phyloP scores from a whole-genome alignment of 2,113 vertebrate species.

The Emydocephalus ijimae region DNA sequence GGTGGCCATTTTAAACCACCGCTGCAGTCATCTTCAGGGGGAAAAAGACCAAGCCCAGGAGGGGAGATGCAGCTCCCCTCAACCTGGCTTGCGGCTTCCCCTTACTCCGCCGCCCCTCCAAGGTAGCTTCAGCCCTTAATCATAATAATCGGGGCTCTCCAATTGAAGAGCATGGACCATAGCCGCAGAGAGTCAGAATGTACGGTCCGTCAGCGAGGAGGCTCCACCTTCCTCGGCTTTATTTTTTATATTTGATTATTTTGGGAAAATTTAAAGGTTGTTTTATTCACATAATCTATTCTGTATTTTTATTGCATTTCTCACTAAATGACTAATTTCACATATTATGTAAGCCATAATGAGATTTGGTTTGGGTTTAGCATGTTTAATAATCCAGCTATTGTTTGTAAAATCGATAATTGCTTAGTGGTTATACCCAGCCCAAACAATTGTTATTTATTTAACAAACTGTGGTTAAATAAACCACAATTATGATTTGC shows the following conservation, averaged over 20 bases:
- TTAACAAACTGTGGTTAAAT: background rate
- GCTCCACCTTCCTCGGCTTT: background rate
- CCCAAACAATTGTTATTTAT: background rate
- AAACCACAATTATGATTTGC: background rate
- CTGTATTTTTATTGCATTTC: slow-evolving; percentile 2
- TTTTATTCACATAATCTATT: background rate
- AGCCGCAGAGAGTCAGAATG: too few relatives aligned
- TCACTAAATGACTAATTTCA: background rate
- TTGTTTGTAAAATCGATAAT: background rate
- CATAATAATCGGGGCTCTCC: too few relatives aligned
- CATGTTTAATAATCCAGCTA: background rate
- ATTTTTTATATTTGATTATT: slow-evolving; percentile 17
- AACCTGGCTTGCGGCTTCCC: too few relatives aligned
- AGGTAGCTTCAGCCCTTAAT: too few relatives aligned
- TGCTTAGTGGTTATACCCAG: background rate
- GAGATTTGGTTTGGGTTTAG: background rate
- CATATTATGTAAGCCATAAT: background rate
- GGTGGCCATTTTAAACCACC: too few relatives aligned
- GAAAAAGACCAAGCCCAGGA: too few relatives aligned
- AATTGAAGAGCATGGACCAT: too few relatives aligned
- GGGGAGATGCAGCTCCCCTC: too few relatives aligned
- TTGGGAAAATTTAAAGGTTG: background rate
- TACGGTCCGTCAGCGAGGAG: too few relatives aligned
- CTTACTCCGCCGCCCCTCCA: too few relatives aligned
- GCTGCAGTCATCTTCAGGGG: too few relatives aligned